Evolutionary conservation across 53 echinoderm and acorn worm species (phyloP), one percentile per base, ranked within the genome.

Genomic region (Astropecten irregularis): DNA sequence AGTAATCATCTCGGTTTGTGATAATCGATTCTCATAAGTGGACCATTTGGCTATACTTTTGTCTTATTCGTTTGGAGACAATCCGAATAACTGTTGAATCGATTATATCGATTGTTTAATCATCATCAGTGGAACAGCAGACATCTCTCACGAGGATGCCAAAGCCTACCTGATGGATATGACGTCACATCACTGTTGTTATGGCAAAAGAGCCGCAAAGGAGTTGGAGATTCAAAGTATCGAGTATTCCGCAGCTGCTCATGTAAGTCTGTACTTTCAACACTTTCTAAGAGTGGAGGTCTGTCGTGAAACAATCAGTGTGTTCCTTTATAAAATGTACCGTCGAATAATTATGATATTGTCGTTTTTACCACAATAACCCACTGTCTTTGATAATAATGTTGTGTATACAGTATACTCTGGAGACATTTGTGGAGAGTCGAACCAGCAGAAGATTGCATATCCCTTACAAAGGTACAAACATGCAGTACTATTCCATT

Each of bases 371-470:
- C n/a, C n/a, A n/a, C n/a, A n/a, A n/a, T n/a, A n/a, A n/a, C n/a
- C n/a, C n/a, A n/a, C n/a, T n/a, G 58, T 7, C 58, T 57, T 20
- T 57, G 42, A n/a, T 11, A 42, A 42, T 42, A 42, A 6, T 8
- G 42, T 42, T 42, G 42, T 42, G 42, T 42, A 11, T 65, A 19
- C 47, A 92, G 92, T 92, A 92, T 58, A 61, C 77, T 9, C 55
- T 92, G 4, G 65, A 84, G 42, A 84, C 88, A 2, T 92, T 88
- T 69, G 83, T 85, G 34, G 92, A 92, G 37, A 68, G 40, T n/a
- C 76, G 92, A 27, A 71, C 77, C 15, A 88, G 81, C 30, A 49
- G 49, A 16, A 68, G 88, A 67, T 14, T 23, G 20, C 42, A 58
- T 61, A 49, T 76, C 54, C 79, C 91, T 15, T 90, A 58, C 32